These are phyloP conservation scores for Hyles euphorbiae DNA, from an alignment of 1,140 invertebrate species.

Conservation along the genomic window DNA sequence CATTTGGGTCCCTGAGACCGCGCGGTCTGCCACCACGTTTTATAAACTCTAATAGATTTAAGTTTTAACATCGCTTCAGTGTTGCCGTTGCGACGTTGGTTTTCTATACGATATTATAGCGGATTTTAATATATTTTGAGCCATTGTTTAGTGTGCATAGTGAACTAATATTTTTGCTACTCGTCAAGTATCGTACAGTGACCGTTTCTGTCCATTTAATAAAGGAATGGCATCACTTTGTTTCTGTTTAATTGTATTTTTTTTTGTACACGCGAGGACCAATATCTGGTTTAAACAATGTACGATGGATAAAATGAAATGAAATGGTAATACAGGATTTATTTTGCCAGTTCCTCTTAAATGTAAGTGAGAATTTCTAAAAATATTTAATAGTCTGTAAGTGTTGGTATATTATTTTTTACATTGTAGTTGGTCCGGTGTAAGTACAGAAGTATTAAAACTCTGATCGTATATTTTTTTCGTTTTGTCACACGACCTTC, in stretches of 20 bases:
- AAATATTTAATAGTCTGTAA: conserved; percentile 68
- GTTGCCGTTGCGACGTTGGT: conserved; percentile 44
- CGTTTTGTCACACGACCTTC: not conserved
- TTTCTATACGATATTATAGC: conserved; percentile 62
- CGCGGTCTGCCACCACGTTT: conserved; percentile 47
- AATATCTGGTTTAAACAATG: conserved; percentile 50
- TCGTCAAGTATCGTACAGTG: conserved; percentile 45
- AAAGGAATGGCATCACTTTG: conserved; percentile 64
- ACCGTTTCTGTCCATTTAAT: conserved; percentile 58
- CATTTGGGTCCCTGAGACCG: not conserved
- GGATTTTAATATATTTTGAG: conserved; percentile 62
- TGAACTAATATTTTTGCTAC: conserved; percentile 72
- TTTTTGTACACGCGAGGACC: conserved; percentile 61
- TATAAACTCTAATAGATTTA: conserved; percentile 47
- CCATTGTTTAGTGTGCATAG: conserved; percentile 61
- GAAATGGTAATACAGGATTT: conserved; percentile 63
- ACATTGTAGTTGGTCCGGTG: conserved; percentile 42
- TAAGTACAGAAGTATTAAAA: conserved; percentile 59
- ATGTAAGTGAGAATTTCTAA: conserved; percentile 73
- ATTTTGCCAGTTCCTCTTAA: conserved; percentile 75
- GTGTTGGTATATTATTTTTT: conserved; percentile 67
- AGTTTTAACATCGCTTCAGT: conserved; percentile 65
- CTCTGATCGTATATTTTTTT: conserved; percentile 21
- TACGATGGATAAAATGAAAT: conserved; percentile 18
- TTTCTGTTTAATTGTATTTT: not conserved